Conservation (phyloP, 2,797 vertebrate species). For the Molossus alvarezi region DNA sequence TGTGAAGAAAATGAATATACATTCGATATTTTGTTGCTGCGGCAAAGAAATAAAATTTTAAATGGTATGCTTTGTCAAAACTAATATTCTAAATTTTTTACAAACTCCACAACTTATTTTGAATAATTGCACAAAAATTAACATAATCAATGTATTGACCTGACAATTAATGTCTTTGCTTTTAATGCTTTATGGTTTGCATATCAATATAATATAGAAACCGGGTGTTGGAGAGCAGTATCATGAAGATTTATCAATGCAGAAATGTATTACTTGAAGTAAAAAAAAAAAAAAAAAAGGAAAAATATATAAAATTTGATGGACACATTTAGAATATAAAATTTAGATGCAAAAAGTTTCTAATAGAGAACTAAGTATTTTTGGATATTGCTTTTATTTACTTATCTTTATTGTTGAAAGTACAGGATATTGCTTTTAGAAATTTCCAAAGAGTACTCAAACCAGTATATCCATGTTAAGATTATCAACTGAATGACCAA, state of each 20-base stretch:
- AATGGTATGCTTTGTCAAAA: not conserved
- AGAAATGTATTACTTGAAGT: not conserved
- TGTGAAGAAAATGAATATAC: not conserved
- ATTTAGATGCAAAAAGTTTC: not conserved
- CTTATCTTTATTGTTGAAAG: no score
- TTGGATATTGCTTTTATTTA: not conserved
- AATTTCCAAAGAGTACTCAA: not conserved
- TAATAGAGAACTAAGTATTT: not conserved
- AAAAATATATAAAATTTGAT: not conserved
- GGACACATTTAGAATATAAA: not conserved
- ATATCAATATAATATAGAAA: not conserved
- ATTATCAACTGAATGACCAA: not conserved
- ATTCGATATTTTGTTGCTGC: not conserved
- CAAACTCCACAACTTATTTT: not conserved
- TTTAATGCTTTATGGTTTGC: not conserved
- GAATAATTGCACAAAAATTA: not conserved
- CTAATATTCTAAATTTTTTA: not conserved
- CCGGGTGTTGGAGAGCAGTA: not conserved
- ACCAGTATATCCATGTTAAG: not conserved
- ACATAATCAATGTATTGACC: not conserved
- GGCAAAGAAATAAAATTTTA: not conserved
- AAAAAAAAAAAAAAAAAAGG: not conserved
- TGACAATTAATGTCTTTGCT: not conserved
- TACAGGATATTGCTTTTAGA: not conserved
- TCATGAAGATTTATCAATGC: not conserved